A percentile compares a stretch with the other conserved stretches of the same genome.
These are phyloP conservation scores for Meiosimyza decipiens DNA, from an alignment of 2,888 invertebrate species.

Conservation along the genomic window DNA sequence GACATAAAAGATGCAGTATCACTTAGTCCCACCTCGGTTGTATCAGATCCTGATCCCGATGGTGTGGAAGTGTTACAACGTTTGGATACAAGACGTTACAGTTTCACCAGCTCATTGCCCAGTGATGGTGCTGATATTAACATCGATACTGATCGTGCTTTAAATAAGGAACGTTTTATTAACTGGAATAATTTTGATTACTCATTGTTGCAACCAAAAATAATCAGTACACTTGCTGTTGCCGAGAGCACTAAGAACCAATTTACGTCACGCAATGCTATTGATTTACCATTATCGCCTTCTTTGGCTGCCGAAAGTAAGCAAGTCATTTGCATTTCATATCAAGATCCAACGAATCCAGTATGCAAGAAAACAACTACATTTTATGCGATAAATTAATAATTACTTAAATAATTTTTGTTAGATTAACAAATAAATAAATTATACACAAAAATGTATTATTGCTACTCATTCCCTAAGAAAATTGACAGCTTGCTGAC, in stretches of 20 bases:
- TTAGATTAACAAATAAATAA: conserved; percentile 1
- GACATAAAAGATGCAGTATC: background rate
- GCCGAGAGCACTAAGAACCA: background rate
- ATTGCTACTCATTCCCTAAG: background rate
- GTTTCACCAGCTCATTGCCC: conserved; percentile 3
- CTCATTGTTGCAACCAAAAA: background rate
- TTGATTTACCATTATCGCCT: no score
- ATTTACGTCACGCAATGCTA: background rate
- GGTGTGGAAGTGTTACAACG: conserved; percentile 44
- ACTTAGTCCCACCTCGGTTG: conserved; percentile 33
- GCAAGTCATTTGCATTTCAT: conserved; percentile 68
- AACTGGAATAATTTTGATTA: conserved; percentile 4
- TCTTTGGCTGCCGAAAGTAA: conserved; percentile 43
- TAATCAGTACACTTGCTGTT: background rate
- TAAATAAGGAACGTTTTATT: background rate
- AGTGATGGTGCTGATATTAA: conserved; percentile 14
- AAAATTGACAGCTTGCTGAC: no score
- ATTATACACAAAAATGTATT: background rate
- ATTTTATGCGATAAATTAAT: conserved; percentile 45
- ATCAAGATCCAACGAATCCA: conserved; percentile 68
- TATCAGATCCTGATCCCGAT: conserved; percentile 47
- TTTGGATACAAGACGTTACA: conserved; percentile 11
- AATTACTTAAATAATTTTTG: background rate
- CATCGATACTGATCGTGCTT: background rate
- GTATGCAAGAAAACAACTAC: conserved; percentile 47